These are phyloP conservation scores for Crotalus horridus DNA, from an alignment of 2,113 vertebrate genomes.

Conservation along the genomic window DNA sequence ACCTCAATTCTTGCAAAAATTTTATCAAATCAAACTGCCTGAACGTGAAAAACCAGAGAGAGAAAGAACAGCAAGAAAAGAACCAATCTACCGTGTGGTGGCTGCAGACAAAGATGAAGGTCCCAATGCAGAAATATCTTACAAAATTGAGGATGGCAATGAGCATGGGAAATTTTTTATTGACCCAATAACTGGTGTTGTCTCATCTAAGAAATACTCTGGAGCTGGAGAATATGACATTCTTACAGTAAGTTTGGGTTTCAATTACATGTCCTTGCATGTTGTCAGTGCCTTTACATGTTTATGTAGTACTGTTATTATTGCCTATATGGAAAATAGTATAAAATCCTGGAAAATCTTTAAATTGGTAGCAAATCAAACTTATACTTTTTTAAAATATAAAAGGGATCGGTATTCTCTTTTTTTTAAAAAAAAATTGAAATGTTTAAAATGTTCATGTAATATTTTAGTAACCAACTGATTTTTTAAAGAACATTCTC, in stretches of 20 bases:
- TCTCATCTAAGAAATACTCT: constrained; percentile 92
- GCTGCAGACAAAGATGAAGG: constrained; percentile 89
- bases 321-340: constrained; percentile 9
- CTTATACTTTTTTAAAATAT: neutral
- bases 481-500: neutral
- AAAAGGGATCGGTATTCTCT: neutral
- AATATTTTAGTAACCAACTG: neutral
- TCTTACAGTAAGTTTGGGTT: constrained; percentile 82
- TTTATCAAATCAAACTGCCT: constrained; percentile 93
- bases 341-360: neutral
- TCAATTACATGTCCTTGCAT: neutral
- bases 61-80: constrained; percentile 76
- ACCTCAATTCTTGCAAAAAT: constrained; percentile 92
- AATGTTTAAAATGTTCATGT: neutral
- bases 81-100: constrained; percentile 89
- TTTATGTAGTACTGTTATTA: constrained; percentile 4
- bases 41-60: constrained; percentile 83
- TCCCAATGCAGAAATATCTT: constrained; percentile 93
- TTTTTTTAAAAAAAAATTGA: neutral
- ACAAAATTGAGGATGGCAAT: constrained; percentile 94
- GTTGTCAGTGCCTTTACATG: neutral
- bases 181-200: constrained; percentile 93
- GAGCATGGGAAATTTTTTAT: constrained; percentile 95
- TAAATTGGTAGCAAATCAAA: neutral
- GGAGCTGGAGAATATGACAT: constrained; percentile 93